phyloP scores from a whole-genome alignment of 2,888 invertebrate species.

The Agrotis segetum region DNA sequence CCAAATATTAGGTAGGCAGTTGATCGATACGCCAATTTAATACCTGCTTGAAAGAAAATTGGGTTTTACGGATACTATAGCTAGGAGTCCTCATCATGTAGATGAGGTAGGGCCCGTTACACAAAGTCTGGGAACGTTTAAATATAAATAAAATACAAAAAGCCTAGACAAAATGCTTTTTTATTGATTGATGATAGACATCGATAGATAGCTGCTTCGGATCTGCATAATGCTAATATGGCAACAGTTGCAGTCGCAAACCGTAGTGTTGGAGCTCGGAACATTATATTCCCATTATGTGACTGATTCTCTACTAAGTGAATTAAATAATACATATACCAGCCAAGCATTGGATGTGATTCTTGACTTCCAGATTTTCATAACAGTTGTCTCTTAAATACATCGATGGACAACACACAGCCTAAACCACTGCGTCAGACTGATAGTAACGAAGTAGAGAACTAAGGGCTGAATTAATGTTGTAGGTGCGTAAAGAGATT shows the following conservation, averaged over 20 bases:
- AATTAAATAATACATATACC: constrained; percentile 17
- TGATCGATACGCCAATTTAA: constrained; percentile 10
- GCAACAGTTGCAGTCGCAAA: constrained; percentile 26
- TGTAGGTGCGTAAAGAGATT: too few relatives aligned
- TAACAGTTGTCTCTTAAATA: not conserved
- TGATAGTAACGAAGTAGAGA: too few relatives aligned
- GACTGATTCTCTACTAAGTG: constrained; percentile 33
- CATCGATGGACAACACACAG: not conserved
- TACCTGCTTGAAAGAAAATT: constrained; percentile 2
- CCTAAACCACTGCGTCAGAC: not conserved
- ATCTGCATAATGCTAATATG: constrained; percentile 3
- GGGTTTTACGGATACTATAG: not conserved
- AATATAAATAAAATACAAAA: not conserved
- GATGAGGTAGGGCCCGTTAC: too few relatives aligned
- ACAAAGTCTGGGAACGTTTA: not conserved
- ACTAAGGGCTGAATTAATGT: too few relatives aligned
- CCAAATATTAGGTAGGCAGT: constrained; percentile 14
- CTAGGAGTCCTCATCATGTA: too few relatives aligned
- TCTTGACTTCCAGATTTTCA: too few relatives aligned
- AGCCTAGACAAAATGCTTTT: not conserved
- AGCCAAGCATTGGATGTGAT: constrained; percentile 3
- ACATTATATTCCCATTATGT: constrained; percentile 47
- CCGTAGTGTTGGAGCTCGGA: constrained; percentile 16
- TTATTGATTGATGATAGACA: not conserved
- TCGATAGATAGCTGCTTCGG: not conserved